Base-by-base conservation (phyloP, 2,113 vertebrate genomes). In the Oryzias woworae region DNA sequence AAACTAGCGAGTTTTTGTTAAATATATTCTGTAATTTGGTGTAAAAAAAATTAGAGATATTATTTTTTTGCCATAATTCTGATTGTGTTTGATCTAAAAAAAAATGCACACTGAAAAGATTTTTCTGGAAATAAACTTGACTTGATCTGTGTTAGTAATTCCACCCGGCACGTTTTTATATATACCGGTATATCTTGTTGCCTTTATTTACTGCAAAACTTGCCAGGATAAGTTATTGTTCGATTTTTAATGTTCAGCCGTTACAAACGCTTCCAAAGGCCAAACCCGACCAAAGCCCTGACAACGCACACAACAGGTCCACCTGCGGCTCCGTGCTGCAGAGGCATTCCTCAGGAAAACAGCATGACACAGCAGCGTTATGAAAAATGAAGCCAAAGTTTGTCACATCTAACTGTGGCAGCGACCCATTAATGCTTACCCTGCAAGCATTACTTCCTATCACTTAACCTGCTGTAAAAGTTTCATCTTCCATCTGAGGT, bases 301-400 rank as follows among this genome's bases (percentile, higher is more conserved):
- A 54, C 20, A 53, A 12, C n/a, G 51, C 41, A 53, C 51, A 48
- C 53, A 20, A 73, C 70, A 61, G 48, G 52, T 66, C 58, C 69
- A 71, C 62, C 71, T 84, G 77, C 79, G 79, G 60, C 57, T 64
- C 18, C 46, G 18, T 70, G 31, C 84, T 86, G 78, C 80, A 80
- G 69, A 80, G 71, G 28, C 65, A 77, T 64, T 70, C 73, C 41
- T 63, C n/a, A 5, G 66, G 62, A 70, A 73, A 71, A 65, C 26
- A 78, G 81, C 77, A 77, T 84, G 85, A 87, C 85, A 75, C 76
- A 81, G 82, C 80, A 84, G 57, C 60, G 69, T 62, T 61, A 55
- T 73, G 64, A 80, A 78, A 77, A 68, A 77, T 36, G 66, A 58
- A 58, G 56, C 4, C 61, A 76, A 70, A 73, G 73, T 74, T 81